Conservation (phyloP, 2,797 vertebrate genomes). For the Rhynchonycteris naso region DNA sequence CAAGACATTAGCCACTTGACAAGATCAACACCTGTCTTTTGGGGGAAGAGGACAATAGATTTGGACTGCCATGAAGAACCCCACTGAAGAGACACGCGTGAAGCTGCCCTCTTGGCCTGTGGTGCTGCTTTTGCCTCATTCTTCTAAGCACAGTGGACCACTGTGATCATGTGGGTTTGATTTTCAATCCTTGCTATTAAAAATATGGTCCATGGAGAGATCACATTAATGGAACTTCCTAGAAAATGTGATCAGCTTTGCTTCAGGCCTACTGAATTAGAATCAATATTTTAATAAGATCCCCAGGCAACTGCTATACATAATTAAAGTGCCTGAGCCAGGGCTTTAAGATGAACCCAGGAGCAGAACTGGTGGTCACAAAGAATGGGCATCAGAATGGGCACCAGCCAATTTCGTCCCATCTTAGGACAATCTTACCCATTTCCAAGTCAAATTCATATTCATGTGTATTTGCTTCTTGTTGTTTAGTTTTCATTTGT, state of each 20-base stretch:
- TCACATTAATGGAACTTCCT: not conserved
- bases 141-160: not conserved
- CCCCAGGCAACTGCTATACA: not conserved
- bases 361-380: not conserved
- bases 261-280: not conserved
- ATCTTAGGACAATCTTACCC: not conserved
- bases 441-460: not conserved
- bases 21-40: not conserved
- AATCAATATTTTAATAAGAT: not conserved
- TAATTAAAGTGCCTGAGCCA: not conserved
- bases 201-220: not conserved
- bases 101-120: not conserved
- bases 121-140: not conserved
- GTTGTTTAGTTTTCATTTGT: not conserved
- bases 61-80: not conserved
- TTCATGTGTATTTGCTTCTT: not conserved
- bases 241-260: not conserved
- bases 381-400: not conserved
- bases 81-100: accelerated
- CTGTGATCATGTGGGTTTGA: not conserved
- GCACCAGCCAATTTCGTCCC: not conserved
- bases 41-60: not conserved
- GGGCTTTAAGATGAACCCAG: not conserved
- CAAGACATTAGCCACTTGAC: not conserved
- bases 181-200: not conserved